Conservation (phyloP, 2,113 vertebrate species). For the Eulacestoma nigropectus region DNA sequence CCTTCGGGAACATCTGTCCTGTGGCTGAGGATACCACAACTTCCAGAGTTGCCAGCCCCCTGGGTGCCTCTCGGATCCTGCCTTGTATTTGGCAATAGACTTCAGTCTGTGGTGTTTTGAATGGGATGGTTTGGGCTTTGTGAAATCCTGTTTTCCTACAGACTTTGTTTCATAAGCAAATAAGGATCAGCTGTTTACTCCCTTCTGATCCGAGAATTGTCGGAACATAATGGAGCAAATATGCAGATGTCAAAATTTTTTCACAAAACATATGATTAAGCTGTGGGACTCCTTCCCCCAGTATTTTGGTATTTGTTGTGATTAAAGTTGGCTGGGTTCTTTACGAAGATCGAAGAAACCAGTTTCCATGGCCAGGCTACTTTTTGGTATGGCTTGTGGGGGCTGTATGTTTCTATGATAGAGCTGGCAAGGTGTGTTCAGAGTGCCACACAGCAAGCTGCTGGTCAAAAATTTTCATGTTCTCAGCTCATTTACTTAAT, state of each 20-base stretch:
- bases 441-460: not conserved
- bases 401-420: not conserved
- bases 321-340: not conserved
- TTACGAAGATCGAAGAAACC: not conserved
- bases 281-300: not conserved
- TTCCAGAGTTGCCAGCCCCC: not conserved
- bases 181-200: constrained; percentile 10
- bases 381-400: not conserved
- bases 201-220: not conserved
- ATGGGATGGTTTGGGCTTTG: not conserved
- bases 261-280: not conserved
- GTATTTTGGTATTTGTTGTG: not conserved
- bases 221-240: not conserved
- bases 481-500: not conserved
- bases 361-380: not conserved
- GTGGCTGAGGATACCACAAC: constrained; percentile 14
- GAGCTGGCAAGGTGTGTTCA: not conserved
- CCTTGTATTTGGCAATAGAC: not conserved
- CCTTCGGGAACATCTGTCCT: not conserved
- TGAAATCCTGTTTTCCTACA: constrained; percentile 13
- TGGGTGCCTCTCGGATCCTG: not conserved
- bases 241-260: not conserved
- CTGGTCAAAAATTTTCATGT: not conserved
- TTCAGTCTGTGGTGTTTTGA: not conserved
- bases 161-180: constrained; percentile 50